A percentile compares a stretch with the other conserved stretches of the same genome.
phyloP scores from a whole-genome alignment of 2,888 invertebrate species.

The Caenorhabditis panamensis region DNA sequence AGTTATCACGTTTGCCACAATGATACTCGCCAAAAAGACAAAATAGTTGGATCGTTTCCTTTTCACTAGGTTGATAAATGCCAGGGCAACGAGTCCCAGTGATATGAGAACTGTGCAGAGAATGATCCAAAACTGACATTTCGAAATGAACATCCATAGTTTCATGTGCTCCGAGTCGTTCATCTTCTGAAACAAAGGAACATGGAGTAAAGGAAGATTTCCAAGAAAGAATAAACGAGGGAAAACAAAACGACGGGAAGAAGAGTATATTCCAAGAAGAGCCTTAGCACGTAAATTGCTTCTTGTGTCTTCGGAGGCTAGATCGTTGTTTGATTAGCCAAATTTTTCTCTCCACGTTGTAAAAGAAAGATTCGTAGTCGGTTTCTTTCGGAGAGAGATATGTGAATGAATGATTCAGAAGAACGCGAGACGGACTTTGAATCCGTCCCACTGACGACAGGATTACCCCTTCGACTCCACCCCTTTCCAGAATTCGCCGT shows the following conservation, averaged over 20 bases:
- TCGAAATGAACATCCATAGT: conserved; percentile 67
- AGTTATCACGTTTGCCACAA: conserved; percentile 70
- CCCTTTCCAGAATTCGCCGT: conserved; percentile 13
- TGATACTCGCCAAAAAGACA: conserved; percentile 72
- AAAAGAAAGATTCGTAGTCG: not conserved
- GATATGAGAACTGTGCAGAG: conserved; percentile 59
- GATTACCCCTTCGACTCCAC: conserved; percentile 22
- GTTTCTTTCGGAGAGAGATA: not conserved
- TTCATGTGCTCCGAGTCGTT: conserved; percentile 40
- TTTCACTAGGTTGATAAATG: conserved; percentile 48
- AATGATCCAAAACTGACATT: conserved; percentile 67
- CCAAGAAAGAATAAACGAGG: not conserved
- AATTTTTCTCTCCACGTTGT: not conserved
- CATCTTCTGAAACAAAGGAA: conserved; percentile 18
- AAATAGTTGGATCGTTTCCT: conserved; percentile 73
- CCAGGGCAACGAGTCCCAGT: conserved; percentile 55
- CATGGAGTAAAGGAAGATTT: not conserved
- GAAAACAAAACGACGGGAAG: too few relatives aligned
- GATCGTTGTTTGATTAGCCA: conserved; percentile 29
- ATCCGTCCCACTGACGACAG: not conserved
- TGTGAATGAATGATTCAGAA: conserved; percentile 40
- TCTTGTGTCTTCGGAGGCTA: not conserved
- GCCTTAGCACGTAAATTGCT: not conserved
- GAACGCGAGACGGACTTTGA: conserved; percentile 43
- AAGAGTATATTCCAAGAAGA: not conserved